These are phyloP conservation scores for Pogonocichla stellata DNA, from an alignment of 2,113 vertebrate species.

Conservation along the genomic window DNA sequence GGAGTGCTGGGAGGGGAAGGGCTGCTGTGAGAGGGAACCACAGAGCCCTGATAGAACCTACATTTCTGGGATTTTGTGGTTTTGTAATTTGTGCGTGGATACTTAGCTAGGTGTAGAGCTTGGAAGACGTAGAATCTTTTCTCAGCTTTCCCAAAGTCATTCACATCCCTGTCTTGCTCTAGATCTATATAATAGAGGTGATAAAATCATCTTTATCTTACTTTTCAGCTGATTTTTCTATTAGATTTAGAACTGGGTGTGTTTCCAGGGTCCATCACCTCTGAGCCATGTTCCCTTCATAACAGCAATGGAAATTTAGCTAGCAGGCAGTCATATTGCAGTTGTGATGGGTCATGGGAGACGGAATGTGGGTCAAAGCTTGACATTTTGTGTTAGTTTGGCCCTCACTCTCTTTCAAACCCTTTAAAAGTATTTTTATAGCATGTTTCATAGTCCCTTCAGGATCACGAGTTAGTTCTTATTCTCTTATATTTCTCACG, in stretches of 20 bases:
- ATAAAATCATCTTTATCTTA: background rate
- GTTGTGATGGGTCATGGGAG: background rate
- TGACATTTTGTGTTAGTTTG: background rate
- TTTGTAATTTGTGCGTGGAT: background rate
- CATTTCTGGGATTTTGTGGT: background rate
- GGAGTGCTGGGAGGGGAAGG: background rate
- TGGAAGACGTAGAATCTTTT: background rate
- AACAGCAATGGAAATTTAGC: background rate
- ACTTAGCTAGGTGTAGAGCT: background rate
- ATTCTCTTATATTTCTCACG: background rate
- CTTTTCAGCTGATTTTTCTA: background rate
- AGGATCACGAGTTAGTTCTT: background rate
- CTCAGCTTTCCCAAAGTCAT: background rate
- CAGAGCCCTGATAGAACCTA: background rate
- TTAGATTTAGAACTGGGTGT: background rate
- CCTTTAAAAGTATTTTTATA: constrained; percentile 23
- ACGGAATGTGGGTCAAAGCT: background rate
- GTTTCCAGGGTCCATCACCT: background rate
- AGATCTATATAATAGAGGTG: background rate
- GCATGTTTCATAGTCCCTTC: background rate
- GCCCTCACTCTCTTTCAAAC: background rate
- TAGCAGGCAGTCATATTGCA: background rate
- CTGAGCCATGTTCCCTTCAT: background rate
- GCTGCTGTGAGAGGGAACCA: background rate
- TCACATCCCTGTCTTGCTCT: background rate